Conservation (phyloP, 2,888 invertebrate genomes). For the Branchellion lobata region DNA sequence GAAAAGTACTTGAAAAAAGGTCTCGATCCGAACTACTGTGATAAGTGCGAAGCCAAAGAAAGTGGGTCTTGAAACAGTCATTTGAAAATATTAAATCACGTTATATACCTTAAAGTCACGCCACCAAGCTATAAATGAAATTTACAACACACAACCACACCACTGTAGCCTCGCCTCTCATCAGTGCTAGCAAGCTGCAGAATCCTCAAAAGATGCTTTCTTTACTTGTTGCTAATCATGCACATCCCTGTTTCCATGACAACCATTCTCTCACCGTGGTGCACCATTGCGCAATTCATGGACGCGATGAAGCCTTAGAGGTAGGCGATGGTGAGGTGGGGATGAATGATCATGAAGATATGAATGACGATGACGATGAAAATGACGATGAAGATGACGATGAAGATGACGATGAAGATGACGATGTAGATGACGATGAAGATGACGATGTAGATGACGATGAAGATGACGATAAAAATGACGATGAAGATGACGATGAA, state of each 20-base stretch:
- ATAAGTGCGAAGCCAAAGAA: not conserved
- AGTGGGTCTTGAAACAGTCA: not conserved
- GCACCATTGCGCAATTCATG: conserved; percentile 18
- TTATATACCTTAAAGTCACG: too few relatives aligned
- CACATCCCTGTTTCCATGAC: conserved; percentile 15
- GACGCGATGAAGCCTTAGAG: not conserved
- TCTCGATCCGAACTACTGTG: conserved; percentile 8
- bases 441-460: too few relatives aligned
- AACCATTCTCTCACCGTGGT: conserved; percentile 7
- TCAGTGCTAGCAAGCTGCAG: not conserved
- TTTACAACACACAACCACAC: not conserved
- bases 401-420: too few relatives aligned
- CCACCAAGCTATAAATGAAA: too few relatives aligned
- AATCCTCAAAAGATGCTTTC: not conserved
- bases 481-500: too few relatives aligned
- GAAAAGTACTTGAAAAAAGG: conserved; percentile 3
- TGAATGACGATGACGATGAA: too few relatives aligned
- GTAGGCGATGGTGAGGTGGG: not conserved
- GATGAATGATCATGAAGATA: too few relatives aligned
- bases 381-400: too few relatives aligned
- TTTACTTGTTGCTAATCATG: not conserved
- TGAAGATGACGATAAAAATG: too few relatives aligned
- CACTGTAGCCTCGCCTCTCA: not conserved
- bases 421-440: too few relatives aligned
- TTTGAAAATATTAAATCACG: too few relatives aligned